A percentile compares a stretch with the other conserved stretches of the same genome.
Evolutionary conservation across 2,888 invertebrate genomes (phyloP).

Genomic region (Meteorus colon): DNA sequence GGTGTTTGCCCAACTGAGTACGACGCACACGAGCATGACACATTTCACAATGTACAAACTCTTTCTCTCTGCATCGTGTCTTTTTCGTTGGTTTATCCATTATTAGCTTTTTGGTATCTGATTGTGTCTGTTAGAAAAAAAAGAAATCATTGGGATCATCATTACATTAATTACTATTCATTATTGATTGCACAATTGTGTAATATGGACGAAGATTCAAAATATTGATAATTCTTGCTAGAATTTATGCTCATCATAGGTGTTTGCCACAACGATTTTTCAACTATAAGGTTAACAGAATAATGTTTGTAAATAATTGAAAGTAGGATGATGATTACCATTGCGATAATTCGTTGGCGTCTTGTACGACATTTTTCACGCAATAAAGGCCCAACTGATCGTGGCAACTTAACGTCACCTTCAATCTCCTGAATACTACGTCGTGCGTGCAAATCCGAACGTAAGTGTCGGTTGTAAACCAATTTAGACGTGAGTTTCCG

Average conservation of each 20-base stretch:
- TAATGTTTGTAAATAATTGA: background rate
- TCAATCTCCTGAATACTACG: constrained; percentile 78
- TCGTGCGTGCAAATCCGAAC: constrained; percentile 80
- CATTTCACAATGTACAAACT: constrained; percentile 80
- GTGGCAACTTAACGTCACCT: constrained; percentile 59
- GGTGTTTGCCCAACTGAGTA: constrained; percentile 86
- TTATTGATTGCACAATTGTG: background rate
- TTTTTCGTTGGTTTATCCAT: constrained; percentile 46
- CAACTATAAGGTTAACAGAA: too few relatives aligned
- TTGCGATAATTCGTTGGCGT: constrained; percentile 49
- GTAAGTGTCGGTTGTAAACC: constrained; percentile 85
- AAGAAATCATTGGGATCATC: background rate
- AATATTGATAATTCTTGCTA: too few relatives aligned
- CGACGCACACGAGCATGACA: constrained; percentile 82
- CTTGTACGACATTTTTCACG: constrained; percentile 45
- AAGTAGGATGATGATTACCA: constrained; percentile 41
- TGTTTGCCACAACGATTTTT: too few relatives aligned
- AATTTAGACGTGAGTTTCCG: constrained; percentile 82
- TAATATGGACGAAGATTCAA: too few relatives aligned
- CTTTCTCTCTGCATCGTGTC: constrained; percentile 77
- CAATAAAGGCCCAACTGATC: constrained; percentile 48
- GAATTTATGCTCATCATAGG: too few relatives aligned
- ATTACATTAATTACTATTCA: background rate
- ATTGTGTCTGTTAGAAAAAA: constrained; percentile 21
- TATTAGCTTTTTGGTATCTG: constrained; percentile 29